Base-by-base conservation (phyloP, 2,113 vertebrate species). In the Willisornis vidua region DNA sequence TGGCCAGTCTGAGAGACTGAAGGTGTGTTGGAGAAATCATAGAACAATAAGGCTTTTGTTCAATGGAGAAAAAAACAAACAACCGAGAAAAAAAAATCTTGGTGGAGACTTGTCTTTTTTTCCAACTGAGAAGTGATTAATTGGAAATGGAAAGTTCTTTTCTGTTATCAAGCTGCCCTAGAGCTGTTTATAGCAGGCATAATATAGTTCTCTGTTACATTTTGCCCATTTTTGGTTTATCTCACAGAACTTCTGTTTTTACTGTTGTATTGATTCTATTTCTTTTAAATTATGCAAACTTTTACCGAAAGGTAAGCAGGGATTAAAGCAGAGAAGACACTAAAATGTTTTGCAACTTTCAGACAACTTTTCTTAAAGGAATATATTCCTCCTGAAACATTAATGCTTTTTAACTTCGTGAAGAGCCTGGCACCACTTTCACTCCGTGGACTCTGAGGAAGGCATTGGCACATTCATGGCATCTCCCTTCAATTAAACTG, bases 401-500 rank as follows among this genome's bases (percentile, higher is more conserved):
- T 43, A 14, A 12, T 41, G 13, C 31, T 28, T 82, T 92, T 79
- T 35, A 66, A 11, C 10, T 41, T 57, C 41, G 10, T 33, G 52
- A 45, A 61, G 51, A 62, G 7, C 20, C 31, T 49, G 37, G 35
- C 14, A 57, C 26, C 14, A 20, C 23, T 54, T 58, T 19, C 48
- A 82, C 23, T 24, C 7, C 29, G 19, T 29, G 73, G 45, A 31
- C 62, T 82, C 52, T 72, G 75, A 73, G 48, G 71, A 62, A 65
- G 31, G 29, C 1, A 0, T 66, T 63, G 43, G 6, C 37, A 51
- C 12, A 2, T 6, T 29, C 48, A n/a, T 33, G 13, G 11, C 45
- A 29, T 9, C 2, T 4, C 31, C 20, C 28, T 83, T 79, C 67
- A 41, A 2, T 23, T 63, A 82, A 62, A 20, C 14, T 45, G n/a